Base-by-base conservation (phyloP, 2,113 vertebrate genomes). In the Emydocephalus ijimae region DNA sequence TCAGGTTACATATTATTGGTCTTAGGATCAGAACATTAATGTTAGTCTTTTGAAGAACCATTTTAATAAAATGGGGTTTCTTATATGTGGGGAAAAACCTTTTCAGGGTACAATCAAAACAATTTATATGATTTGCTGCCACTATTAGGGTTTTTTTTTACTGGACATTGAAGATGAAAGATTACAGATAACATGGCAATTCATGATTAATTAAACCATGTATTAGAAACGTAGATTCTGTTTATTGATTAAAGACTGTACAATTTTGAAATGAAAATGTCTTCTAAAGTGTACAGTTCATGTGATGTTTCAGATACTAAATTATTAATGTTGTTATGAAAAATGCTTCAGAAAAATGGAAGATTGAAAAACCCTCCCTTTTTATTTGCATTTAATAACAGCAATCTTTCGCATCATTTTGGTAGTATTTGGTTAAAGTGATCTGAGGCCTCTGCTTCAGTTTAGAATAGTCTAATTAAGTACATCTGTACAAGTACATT, bases 191-290 rank as follows among this genome's bases (percentile, higher is more conserved):
- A 96, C 96, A 96, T 96, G 96, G 92, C 96, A 94, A 97, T 98
- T 98, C 98, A 98, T 97, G 98, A 98, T 97, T 92, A 96, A 98
- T 97, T 98, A 98, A 98, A 98, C 98, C 98, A 98, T 98, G 98
- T 99, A 98, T 99, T 98, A 98, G 98, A 99, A 99, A 99, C 99
- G 98, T 98, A 99, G 99, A 99, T 99, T 98, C 98, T 98, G 98
- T 95, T 90, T 97, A 95, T 95, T 99, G 99, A 99, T 98, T 99
- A 99, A 99, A 99, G 99, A 98, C 98, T 98, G 96, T 98, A 99
- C 98, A 99, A 99, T 99, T 99, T 98, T 98, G 98, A 99, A 99
- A 98, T 99, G 98, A 99, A 99, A 99, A 98, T 97, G 97, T 98
- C 98, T 98, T 95, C 98, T 97, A 97, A 95, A 97, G 98, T 97